Conservation (phyloP, 2,797 vertebrate species). For the Coluber constrictor region DNA sequence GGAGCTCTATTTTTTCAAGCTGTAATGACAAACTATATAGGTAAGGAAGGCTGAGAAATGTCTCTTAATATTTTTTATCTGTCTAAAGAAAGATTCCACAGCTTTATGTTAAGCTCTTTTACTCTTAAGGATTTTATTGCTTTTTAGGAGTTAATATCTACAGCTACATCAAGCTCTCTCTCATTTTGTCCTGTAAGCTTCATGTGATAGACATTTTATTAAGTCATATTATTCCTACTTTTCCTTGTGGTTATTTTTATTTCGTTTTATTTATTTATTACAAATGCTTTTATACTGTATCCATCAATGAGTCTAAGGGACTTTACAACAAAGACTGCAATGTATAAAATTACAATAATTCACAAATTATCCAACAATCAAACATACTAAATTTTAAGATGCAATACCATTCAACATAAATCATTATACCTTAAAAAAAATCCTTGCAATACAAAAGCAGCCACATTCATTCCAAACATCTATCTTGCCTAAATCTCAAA, state of each 20-base stretch:
- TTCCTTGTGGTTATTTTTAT: not conserved
- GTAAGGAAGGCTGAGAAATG: slow-evolving; percentile 32
- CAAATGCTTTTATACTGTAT: not conserved
- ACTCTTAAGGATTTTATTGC: slow-evolving; percentile 29
- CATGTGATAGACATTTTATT: not conserved
- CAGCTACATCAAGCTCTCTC: slow-evolving; percentile 20
- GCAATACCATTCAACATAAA: not conserved
- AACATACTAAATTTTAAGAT: not conserved
- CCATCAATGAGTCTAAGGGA: not conserved
- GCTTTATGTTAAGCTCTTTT: slow-evolving; percentile 28
- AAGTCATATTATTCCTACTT: not conserved
- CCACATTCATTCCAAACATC: not conserved
- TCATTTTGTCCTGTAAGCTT: not conserved
- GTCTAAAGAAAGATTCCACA: not conserved
- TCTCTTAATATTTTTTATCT: slow-evolving; percentile 13
- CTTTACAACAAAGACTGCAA: not conserved
- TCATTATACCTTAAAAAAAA: not conserved
- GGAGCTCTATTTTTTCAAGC: slow-evolving; percentile 11
- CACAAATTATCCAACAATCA: not conserved
- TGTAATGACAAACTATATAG: slow-evolving; percentile 5
- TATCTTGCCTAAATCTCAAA: not conserved
- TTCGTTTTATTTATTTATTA: not conserved
- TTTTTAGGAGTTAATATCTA: not conserved
- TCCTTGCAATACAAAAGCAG: not conserved
- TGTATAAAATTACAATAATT: not conserved